Evolutionary conservation across 2,113 vertebrate genomes (phyloP), one percentile per base, ranked within the genome.

Genomic region (Lampris incognitus): DNA sequence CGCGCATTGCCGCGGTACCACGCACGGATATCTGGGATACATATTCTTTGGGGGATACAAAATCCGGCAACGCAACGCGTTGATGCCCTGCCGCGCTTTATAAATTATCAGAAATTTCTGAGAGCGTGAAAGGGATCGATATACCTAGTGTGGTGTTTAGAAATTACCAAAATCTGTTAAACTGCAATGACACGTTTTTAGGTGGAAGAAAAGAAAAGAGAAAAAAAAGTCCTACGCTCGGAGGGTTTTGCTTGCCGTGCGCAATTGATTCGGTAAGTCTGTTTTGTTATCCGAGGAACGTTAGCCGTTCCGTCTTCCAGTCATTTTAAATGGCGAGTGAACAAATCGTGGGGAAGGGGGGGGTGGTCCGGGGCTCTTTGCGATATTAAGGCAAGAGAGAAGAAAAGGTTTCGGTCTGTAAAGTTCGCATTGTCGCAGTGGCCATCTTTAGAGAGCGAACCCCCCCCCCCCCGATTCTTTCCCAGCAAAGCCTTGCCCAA

Each of bases 221-320:
- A 78, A 84, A 38, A 79, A 78, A 61, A 61, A 67, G 76, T 60
- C 48, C 72, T 1, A 66, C 8, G 44, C 9, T 38, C 77, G 5
- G 70, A 70, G 37, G 65, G 55, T 69, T 24, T 57, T 56, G 83
- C 58, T 81, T 61, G 66, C 39, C 85, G 79, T 79, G 73, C 85
- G 79, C 88, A 78, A 85, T 81, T 89, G 83, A 87, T 72, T 72
- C 86, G 90, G 91, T 92, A 79, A 90, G 89, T 85, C 72, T 77
- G 55, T 58, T 88, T 82, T 77, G 52, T 70, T 77, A 54, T 54
- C 49, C 58, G 66, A 2, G 0, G 11, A 62, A 56, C 61, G 58
- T 40, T 44, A 49, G 13, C 44, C 44, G 57, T 76, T 72, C 57
- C 50, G 38, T 81, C 60, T 65, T 49, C 58, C 5, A 58, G 58